Percentiles rank a stretch among this genome's conserved stretches.
These are phyloP conservation scores for Falco cherrug DNA, from an alignment of 2,797 vertebrate species.

Conservation along the genomic window DNA sequence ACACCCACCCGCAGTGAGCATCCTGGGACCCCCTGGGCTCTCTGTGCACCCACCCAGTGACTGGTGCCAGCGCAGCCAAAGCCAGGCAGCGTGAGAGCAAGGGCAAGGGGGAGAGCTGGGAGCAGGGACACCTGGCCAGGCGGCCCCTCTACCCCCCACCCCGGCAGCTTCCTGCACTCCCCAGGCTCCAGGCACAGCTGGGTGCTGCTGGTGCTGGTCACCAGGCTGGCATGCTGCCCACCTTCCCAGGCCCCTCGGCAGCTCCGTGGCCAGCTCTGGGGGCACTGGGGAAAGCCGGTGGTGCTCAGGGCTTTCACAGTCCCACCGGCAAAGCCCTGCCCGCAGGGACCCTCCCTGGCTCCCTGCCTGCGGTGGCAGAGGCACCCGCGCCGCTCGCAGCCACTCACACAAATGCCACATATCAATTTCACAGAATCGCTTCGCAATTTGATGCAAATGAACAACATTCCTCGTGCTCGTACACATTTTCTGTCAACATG, in stretches of 20 bases:
- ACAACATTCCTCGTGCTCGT: background rate
- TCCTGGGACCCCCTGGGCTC: background rate
- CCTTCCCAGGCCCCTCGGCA: background rate
- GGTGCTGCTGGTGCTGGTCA: background rate
- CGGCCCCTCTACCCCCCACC: too few relatives aligned
- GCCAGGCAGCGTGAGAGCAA: background rate
- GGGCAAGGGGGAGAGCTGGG: background rate
- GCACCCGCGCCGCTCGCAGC: background rate
- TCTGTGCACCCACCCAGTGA: too few relatives aligned
- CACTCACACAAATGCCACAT: rapidly evolving
- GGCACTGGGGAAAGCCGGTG: background rate
- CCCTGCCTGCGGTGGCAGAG: background rate
- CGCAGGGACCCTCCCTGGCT: rapidly evolving
- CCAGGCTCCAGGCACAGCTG: background rate
- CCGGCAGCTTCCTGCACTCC: background rate
- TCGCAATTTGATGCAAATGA: background rate
- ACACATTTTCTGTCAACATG: background rate
- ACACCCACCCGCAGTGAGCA: background rate
- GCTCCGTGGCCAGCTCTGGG: rapidly evolving
- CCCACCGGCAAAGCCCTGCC: background rate
- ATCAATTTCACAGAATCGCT: background rate
- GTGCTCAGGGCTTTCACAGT: rapidly evolving
- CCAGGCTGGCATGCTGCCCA: background rate
- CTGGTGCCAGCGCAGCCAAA: rapidly evolving
- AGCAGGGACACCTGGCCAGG: rapidly evolving